Conservation (phyloP, 2,113 vertebrate species). For the Larimichthys polyactis region DNA sequence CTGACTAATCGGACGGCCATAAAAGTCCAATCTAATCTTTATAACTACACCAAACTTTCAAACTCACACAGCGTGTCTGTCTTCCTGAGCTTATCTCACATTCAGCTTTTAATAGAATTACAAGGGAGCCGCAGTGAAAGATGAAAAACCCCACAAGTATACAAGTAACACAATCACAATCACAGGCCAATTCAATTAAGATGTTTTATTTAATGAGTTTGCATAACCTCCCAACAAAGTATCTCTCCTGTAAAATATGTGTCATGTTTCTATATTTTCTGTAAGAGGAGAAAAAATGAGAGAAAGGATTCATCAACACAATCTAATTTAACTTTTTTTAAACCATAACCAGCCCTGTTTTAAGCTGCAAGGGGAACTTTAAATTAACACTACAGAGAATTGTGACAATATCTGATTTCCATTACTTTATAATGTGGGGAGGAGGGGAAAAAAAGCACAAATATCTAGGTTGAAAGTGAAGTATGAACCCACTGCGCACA, state of each 20-base stretch:
- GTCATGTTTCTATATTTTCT: not conserved
- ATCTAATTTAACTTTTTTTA: not conserved
- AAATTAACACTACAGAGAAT: not conserved
- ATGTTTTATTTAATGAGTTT: constrained; percentile 55
- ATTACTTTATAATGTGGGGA: not conserved
- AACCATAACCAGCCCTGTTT: not conserved
- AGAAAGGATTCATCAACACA: not conserved
- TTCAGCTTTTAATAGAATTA: not conserved
- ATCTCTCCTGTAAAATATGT: not conserved
- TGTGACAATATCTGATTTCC: not conserved
- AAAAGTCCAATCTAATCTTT: constrained; percentile 45
- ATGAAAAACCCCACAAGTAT: not conserved
- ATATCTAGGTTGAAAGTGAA: not conserved
- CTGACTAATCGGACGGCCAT: constrained; percentile 19
- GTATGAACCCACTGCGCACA: not conserved
- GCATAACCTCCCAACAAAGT: not conserved
- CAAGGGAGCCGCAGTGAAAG: not conserved
- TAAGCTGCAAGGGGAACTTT: not conserved
- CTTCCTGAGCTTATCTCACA: not conserved
- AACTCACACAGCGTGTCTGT: not conserved
- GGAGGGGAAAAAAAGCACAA: not conserved
- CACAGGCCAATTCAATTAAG: not conserved
- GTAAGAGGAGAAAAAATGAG: not conserved
- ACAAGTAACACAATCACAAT: constrained; percentile 21
- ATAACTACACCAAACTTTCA: constrained; percentile 23